Evolutionary conservation across 2,888 invertebrate species (phyloP).

Genomic region (Malthinus flaveolus): DNA sequence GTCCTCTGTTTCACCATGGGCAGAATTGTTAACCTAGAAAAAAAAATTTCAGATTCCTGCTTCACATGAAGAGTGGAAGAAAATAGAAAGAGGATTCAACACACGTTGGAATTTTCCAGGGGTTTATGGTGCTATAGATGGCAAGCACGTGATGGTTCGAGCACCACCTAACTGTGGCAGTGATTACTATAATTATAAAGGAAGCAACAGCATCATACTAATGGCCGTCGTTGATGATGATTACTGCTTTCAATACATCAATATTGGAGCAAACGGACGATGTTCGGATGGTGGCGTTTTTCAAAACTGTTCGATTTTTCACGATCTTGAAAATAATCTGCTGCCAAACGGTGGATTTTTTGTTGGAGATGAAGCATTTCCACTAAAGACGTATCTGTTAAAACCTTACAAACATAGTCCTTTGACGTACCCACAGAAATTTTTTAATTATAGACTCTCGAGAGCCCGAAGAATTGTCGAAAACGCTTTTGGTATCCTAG

Average conservation of each 20-base stretch:
- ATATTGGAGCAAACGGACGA: background rate
- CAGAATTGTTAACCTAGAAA: too few species aligned
- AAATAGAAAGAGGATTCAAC: conserved; percentile 7
- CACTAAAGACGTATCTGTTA: background rate
- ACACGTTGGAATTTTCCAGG: conserved; percentile 33
- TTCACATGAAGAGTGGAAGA: conserved; percentile 9
- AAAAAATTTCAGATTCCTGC: conserved; percentile 8
- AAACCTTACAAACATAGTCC: conserved; percentile 17
- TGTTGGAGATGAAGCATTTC: too few species aligned
- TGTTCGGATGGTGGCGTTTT: conserved; percentile 4
- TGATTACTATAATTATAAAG: conserved; percentile 39
- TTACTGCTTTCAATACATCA: conserved; percentile 25
- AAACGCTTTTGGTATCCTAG: conserved; percentile 6
- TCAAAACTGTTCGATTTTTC: conserved; percentile 4
- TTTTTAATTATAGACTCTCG: background rate
- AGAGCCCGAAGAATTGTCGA: conserved; percentile 1
- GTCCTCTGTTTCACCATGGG: background rate
- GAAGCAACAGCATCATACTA: conserved; percentile 33
- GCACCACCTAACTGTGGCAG: conserved; percentile 29
- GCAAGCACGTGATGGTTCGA: conserved; percentile 38
- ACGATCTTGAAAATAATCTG: conserved; percentile 6
- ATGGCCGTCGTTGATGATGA: conserved; percentile 38
- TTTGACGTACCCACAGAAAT: conserved; percentile 2
- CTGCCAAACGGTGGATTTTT: background rate
- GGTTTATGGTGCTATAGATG: conserved; percentile 32